Percentiles rank a stretch among this genome's conserved stretches.
Conservation (phyloP, 2,113 vertebrate species). For the rat (Rattus norvegicus) region DNA sequence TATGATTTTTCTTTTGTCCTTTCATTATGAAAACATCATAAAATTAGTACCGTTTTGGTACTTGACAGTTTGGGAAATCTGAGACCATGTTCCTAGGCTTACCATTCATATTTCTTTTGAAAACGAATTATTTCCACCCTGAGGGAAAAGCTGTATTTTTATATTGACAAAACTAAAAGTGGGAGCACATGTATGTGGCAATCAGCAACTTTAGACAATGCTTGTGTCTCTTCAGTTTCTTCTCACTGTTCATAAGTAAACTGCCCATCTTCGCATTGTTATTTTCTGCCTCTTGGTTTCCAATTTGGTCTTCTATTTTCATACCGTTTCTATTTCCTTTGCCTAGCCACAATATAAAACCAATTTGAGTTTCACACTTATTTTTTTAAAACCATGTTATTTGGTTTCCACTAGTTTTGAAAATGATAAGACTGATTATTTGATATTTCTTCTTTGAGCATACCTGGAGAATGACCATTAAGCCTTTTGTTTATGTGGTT, state of each 20-base stretch:
- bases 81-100: too few species aligned
- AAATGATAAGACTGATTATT: background rate
- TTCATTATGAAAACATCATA: background rate
- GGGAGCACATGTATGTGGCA: background rate
- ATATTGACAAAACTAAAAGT: background rate
- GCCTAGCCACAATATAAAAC: background rate
- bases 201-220: background rate
- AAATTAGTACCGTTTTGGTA: background rate
- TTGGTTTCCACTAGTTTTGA: slow-evolving; percentile 14
- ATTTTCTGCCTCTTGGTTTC: background rate
- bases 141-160: background rate
- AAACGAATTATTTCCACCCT: background rate
- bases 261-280: background rate
- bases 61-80: background rate
- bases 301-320: background rate
- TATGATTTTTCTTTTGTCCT: background rate
- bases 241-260: background rate
- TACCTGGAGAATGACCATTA: background rate
- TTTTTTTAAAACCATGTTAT: background rate
- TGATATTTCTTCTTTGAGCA: background rate
- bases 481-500: background rate
- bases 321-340: background rate
- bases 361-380: background rate
- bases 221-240: background rate
- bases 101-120: background rate